phyloP scores from a whole-genome alignment of 2,888 invertebrate genomes.

The Lasioglossum vierecki region DNA sequence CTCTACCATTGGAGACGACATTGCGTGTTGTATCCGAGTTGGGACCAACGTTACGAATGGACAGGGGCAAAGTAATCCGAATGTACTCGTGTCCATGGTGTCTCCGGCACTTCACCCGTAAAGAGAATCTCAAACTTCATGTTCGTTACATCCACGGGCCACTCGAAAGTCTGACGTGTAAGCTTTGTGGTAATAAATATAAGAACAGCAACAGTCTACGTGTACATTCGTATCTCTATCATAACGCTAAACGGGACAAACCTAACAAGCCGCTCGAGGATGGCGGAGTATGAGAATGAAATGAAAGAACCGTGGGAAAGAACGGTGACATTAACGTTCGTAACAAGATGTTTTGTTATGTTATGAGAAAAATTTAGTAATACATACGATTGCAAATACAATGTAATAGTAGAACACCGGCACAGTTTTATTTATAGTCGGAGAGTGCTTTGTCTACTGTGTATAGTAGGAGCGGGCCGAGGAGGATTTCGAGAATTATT shows the following conservation, averaged over 20 bases:
- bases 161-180: slow-evolving; percentile 88
- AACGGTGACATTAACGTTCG: slow-evolving; percentile 9
- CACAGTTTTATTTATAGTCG: slow-evolving; percentile 36
- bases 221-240: slow-evolving; percentile 83
- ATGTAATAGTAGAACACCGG: slow-evolving; percentile 30
- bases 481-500: slow-evolving; percentile 32
- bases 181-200: slow-evolving; percentile 88
- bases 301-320: neutral
- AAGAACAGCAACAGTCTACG: slow-evolving; percentile 83
- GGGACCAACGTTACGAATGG: slow-evolving; percentile 81
- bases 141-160: slow-evolving; percentile 90
- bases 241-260: slow-evolving; percentile 81
- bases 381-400: slow-evolving; percentile 42
- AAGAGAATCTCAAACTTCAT: slow-evolving; percentile 88
- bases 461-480: neutral
- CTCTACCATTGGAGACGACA: slow-evolving; percentile 80
- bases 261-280: slow-evolving; percentile 69
- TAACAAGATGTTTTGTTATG: slow-evolving; percentile 25
- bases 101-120: slow-evolving; percentile 81
- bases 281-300: slow-evolving; percentile 50
- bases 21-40: slow-evolving; percentile 81
- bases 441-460: slow-evolving; percentile 21
- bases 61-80: slow-evolving; percentile 81
- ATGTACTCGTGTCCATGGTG: slow-evolving; percentile 83
- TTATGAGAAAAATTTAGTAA: slow-evolving; percentile 31